Base-by-base conservation (phyloP, 2,888 invertebrate species). In the Ametastegia equiseti region DNA sequence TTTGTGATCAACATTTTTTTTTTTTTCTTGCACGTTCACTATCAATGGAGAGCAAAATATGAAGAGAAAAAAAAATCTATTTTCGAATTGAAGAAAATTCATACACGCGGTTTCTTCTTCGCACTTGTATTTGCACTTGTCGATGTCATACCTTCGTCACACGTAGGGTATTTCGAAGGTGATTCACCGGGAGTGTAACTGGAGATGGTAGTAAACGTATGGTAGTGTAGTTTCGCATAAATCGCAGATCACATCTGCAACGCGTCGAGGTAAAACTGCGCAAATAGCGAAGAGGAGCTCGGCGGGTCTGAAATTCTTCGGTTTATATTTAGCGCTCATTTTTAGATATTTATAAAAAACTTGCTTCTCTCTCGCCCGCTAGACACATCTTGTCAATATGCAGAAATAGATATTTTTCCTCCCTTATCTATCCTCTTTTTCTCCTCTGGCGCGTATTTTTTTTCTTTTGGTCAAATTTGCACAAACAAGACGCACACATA, bases 1-100 rank as follows among this genome's bases (percentile, higher is more conserved):
- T 95, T 94, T 30, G 95, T 95, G 90, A 95, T 95, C 90, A 95
- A 92, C 95, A 95, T 95, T 86, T 92, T 19, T 39, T n/a, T 15
- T 30, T 67, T 71, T 65, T 92, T 23, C 39, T 79, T 42, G 54
- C 77, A 60, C 19, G 36, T 57, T 42, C 69, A 36, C 57, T 69
- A 6, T 47, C 3, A 4, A 45, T 27, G 69, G 45, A 27, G 45
- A 15, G 2, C 7, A n/a, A 36, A 54, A n/a, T 11, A 13, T 4
- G 30, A 50, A n/a, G 19, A 36, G 19, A 6, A n/a, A 36, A 19
- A 36, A n/a, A 54, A 36, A 36, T 15, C 33, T 9, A 36, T 9
- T 7, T 1, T 33, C 9, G 27, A n/a, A n/a, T n/a, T n/a, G n/a
- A n/a, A n/a, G n/a, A n/a, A n/a, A n/a, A n/a, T n/a, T n/a, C n/a